These are phyloP conservation scores for Aurelia aurita complex sp. Pacific DNA, from an alignment of 30 jellyfish, hydroid and myxozoan genomes.

Conservation along the genomic window DNA sequence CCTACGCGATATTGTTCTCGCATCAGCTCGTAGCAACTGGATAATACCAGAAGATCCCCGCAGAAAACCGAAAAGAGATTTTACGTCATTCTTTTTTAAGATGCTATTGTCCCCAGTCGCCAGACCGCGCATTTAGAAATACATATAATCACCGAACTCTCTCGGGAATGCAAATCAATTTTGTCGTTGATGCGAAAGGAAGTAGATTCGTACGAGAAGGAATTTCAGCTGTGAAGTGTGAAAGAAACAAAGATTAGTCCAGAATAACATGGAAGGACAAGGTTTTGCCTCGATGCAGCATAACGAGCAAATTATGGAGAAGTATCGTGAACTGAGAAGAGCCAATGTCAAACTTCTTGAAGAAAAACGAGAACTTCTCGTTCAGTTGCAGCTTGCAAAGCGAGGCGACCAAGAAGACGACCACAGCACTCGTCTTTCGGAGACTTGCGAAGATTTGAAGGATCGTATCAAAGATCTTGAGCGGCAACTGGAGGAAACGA, in stretches of 20 bases:
- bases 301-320: constrained; percentile 29
- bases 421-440: neutral
- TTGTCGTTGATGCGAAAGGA: no score
- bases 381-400: constrained; percentile 37
- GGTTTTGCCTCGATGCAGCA: neutral
- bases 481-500: neutral
- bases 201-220: no score
- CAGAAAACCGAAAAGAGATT: neutral
- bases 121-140: constrained; percentile 1
- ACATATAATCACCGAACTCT: neutral
- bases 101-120: neutral
- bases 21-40: no score
- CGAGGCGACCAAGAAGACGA: constrained; percentile 1
- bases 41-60: no score
- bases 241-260: no score
- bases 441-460: constrained; percentile 18
- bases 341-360: constrained; percentile 46
- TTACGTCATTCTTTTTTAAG: constrained; percentile 1
- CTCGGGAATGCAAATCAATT: no score
- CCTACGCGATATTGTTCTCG: no score
- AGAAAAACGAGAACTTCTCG: constrained; percentile 43
- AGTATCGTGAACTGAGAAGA: constrained; percentile 43
- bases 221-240: no score
- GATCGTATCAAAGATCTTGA: constrained; percentile 33
- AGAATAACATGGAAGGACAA: neutral